Conservation (phyloP, 2,113 vertebrate species). For the Nyctibius bracteatus region DNA sequence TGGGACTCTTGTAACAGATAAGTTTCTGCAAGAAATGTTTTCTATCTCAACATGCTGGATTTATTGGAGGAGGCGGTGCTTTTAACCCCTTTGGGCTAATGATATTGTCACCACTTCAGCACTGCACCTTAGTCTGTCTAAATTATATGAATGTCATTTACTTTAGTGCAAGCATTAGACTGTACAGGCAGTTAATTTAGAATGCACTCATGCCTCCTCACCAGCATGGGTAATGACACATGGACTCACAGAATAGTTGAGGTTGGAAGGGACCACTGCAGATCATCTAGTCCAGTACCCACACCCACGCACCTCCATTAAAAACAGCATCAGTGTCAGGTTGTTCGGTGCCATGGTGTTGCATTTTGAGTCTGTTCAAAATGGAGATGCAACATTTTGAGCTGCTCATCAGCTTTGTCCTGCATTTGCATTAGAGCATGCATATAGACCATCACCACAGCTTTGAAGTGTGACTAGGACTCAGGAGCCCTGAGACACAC, state of each 20-base stretch:
- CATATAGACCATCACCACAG: not conserved
- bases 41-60: not conserved
- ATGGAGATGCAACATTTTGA: not conserved
- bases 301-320: not conserved
- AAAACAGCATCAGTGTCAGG: not conserved
- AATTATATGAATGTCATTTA: not conserved
- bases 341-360: not conserved
- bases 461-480: not conserved
- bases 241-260: not conserved
- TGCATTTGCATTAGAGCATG: not conserved
- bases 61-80: not conserved
- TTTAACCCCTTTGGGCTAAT: not conserved
- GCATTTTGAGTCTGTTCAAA: not conserved
- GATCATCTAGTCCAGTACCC: not conserved
- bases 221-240: not conserved
- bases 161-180: not conserved
- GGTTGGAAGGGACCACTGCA: not conserved
- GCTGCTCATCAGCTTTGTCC: not conserved
- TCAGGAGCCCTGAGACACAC: not conserved
- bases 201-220: not conserved
- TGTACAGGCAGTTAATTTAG: not conserved
- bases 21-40: not conserved
- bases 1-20: not conserved
- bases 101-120: not conserved
- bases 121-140: not conserved